These are phyloP conservation scores for Portunus trituberculatus DNA, from an alignment of 1,140 invertebrate species.

Conservation along the genomic window DNA sequence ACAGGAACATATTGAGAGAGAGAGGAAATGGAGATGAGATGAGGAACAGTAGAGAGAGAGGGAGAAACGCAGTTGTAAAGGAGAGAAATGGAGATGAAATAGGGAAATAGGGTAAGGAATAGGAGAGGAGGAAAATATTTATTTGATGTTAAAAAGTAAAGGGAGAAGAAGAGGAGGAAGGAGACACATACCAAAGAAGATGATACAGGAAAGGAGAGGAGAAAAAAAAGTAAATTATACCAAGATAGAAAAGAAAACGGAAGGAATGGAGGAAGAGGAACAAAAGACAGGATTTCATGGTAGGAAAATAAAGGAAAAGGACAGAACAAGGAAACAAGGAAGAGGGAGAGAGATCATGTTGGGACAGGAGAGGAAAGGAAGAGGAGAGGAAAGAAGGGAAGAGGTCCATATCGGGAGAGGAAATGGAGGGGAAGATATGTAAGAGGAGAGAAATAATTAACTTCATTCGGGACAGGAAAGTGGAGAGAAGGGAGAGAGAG, in stretches of 20 bases:
- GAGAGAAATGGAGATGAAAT: background rate
- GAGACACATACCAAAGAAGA: background rate
- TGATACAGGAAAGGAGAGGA: background rate
- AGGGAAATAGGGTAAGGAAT: background rate
- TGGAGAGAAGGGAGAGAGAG: background rate
- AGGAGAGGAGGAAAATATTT: no score
- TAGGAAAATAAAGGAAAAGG: background rate
- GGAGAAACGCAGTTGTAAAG: background rate
- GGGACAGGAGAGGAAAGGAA: background rate
- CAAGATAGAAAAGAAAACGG: no score
- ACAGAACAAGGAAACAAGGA: background rate
- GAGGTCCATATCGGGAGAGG: background rate
- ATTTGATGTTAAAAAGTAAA: no score
- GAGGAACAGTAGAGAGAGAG: background rate
- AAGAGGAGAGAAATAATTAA: background rate
- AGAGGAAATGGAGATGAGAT: no score
- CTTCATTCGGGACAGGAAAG: background rate
- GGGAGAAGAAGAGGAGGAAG: no score
- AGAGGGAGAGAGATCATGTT: slow-evolving; percentile 6
- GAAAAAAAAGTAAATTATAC: no score
- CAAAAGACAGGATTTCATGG: no score
- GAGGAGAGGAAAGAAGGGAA: background rate
- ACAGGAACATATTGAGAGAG: no score
- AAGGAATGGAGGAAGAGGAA: no score
- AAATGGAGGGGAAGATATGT: background rate